Evolutionary conservation across 2,888 invertebrate species (phyloP).

Genomic region (Heliothis peltigera): DNA sequence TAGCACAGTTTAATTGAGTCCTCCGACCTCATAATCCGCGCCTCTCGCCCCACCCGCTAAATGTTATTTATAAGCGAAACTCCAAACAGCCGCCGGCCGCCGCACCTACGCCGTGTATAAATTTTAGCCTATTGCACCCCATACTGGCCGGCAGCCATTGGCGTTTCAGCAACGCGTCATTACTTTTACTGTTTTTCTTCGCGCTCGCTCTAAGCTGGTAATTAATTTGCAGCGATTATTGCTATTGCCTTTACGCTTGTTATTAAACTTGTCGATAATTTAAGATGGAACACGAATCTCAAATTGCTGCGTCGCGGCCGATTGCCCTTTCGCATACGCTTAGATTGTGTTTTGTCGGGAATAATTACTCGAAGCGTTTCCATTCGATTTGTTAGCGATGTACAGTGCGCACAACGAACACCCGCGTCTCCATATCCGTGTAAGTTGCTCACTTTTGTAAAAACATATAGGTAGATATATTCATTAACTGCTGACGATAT

Average conservation of each 20-base stretch:
- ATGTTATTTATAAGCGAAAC: constrained; percentile 88
- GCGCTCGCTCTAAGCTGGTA: constrained; percentile 78
- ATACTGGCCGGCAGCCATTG: constrained; percentile 61
- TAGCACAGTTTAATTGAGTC: constrained; percentile 89
- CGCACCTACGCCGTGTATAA: constrained; percentile 74
- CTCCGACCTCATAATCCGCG: constrained; percentile 88
- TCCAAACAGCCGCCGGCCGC: constrained; percentile 75
- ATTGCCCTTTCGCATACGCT: constrained; percentile 80
- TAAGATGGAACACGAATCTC: constrained; percentile 85
- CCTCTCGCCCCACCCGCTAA: constrained; percentile 84
- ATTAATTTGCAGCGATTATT: constrained; percentile 87
- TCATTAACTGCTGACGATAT: constrained; percentile 5
- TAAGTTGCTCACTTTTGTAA: constrained; percentile 69
- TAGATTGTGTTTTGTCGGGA: constrained; percentile 80
- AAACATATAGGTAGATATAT: neutral
- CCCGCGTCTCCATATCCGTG: constrained; percentile 75
- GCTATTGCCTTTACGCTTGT: constrained; percentile 84
- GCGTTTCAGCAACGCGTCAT: constrained; percentile 72
- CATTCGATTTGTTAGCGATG: constrained; percentile 81
- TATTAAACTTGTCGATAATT: constrained; percentile 89
- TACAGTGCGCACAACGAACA: constrained; percentile 75
- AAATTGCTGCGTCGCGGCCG: constrained; percentile 84
- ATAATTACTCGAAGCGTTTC: constrained; percentile 76
- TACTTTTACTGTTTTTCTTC: constrained; percentile 83
- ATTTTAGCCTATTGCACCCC: constrained; percentile 81